Percentiles rank a stretch among this genome's conserved stretches.
These are phyloP conservation scores for Chinchilla lanigera DNA, from an alignment of 2,113 vertebrate species.

Conservation along the genomic window DNA sequence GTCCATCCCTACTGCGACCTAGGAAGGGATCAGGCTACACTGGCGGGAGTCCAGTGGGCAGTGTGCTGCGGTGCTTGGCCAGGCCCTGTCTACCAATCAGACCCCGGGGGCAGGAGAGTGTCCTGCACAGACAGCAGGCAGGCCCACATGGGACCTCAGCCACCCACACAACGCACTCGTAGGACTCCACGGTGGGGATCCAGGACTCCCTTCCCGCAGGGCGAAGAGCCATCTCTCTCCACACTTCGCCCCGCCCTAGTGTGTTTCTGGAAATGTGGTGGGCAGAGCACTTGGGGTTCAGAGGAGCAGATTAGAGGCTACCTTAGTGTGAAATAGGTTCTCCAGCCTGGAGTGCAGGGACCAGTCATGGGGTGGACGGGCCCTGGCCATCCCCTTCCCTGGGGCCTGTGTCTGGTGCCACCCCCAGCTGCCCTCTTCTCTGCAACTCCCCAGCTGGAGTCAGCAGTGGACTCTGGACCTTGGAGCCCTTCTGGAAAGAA, in stretches of 20 bases:
- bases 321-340: fast-evolving
- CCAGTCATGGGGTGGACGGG: not conserved
- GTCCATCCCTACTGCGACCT: not conserved
- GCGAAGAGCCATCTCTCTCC: not conserved
- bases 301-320: not conserved
- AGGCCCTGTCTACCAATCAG: not conserved
- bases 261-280: not conserved
- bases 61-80: fast-evolving
- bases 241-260: not conserved
- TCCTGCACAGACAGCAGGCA: not conserved
- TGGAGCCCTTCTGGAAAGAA: not conserved
- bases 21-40: not conserved
- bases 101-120: not conserved
- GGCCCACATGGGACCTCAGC: not conserved
- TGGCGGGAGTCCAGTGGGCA: not conserved
- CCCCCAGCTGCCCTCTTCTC: not conserved
- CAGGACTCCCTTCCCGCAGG: too few relatives aligned
- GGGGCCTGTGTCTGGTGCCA: not conserved
- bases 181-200: not conserved
- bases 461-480: not conserved
- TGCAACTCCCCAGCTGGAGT: not conserved
- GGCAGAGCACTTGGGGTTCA: not conserved
- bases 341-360: too few relatives aligned
- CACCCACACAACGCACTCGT: not conserved
- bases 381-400: too few relatives aligned